Evolutionary conservation across 2,113 vertebrate genomes (phyloP).

Genomic region (Diglossa brunneiventris): DNA sequence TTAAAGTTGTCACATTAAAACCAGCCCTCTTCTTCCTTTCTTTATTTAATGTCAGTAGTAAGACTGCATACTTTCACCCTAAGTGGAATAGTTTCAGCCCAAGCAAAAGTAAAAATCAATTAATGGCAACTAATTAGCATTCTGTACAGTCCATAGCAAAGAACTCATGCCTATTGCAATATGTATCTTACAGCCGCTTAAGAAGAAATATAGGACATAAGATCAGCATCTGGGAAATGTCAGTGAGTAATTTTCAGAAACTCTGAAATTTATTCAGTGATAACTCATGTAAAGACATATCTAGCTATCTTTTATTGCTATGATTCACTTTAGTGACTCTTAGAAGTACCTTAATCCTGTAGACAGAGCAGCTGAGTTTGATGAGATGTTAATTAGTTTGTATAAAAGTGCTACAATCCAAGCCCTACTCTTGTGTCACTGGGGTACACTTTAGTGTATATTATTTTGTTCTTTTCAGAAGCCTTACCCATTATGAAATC

Average conservation of each 20-base stretch:
- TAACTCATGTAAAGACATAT: background rate
- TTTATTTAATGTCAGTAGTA: background rate
- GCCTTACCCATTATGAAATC: constrained; percentile 8
- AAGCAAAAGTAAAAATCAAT: background rate
- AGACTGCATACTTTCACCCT: background rate
- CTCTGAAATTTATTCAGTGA: background rate
- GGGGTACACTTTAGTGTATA: background rate
- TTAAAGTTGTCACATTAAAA: background rate
- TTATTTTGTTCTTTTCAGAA: constrained; percentile 25
- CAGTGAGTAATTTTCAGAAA: background rate
- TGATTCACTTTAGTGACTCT: background rate
- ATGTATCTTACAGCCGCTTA: background rate
- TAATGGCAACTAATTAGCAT: constrained; percentile 11
- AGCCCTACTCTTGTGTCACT: background rate
- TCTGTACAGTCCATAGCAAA: background rate
- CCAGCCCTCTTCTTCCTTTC: background rate
- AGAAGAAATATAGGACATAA: background rate
- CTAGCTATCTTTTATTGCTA: background rate
- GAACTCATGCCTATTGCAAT: background rate
- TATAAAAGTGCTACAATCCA: background rate
- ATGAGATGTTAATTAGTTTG: background rate
- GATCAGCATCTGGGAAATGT: background rate
- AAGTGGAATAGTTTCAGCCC: background rate
- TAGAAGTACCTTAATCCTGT: background rate
- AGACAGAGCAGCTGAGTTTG: background rate